Base-by-base conservation (phyloP, 2,888 invertebrate genomes). In the Drosophila siamana region DNA sequence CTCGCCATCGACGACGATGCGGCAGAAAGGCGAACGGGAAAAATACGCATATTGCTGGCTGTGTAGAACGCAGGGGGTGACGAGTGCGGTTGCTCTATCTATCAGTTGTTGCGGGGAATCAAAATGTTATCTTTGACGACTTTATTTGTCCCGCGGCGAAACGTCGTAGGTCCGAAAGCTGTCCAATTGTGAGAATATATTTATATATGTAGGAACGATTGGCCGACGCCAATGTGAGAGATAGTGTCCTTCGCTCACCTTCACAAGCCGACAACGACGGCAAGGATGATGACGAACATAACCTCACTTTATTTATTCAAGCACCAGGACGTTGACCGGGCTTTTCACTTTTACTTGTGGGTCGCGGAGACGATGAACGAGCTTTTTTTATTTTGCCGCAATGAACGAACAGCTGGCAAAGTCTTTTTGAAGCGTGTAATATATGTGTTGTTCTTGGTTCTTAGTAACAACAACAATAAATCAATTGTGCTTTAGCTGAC, bases 21-120 rank as follows among this genome's bases (percentile, higher is more conserved):
- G 52, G 83, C 56, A 64, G 91, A 88, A 36, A 91, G 80, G 16
- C 92, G 90, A 22, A 90, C 88, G 63, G 92, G 90, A 78, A 92
- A 92, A 63, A 92, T 80, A 66, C 92, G 91, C 92, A 92, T 92
- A 67, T 88, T 92, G 76, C 38, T 19, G 41, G 38, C 54, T 51
- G 60, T 57, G n/a, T 38, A 46, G 22, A 4, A 7, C 41, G 52
- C 47, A 19, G 52, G 41, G 22, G 22, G 13, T 13, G 33, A 4
- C 33, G 33, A n/a, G n/a, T 11, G n/a, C 33, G 1, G n/a, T 4
- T 33, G 33, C 33, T 33, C 13, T 28, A 16, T 51, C 24, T 24
- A 16, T 51, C 22, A 15, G 26, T 44, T 36, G 15, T 24, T 33
- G 33, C 24, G 36, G 30, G 11, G 30, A 7, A 5, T 26, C 30